Conservation (phyloP, 2,888 invertebrate genomes). For the Spodoptera littoralis region DNA sequence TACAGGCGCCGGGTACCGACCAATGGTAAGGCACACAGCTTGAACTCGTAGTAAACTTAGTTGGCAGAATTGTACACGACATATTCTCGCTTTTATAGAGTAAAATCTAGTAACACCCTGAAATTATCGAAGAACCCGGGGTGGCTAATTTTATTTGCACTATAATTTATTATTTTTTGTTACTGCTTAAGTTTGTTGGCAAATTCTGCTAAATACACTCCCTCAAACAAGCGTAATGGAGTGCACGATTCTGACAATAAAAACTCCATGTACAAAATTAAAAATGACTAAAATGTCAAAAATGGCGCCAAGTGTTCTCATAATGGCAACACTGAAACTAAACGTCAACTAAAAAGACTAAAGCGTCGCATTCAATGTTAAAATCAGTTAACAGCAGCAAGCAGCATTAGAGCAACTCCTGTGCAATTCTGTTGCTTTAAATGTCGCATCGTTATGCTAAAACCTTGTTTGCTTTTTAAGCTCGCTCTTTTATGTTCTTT, state of each 20-base stretch:
- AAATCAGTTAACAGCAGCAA: constrained; percentile 22
- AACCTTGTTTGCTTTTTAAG: constrained; percentile 54
- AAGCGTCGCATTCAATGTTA: not conserved
- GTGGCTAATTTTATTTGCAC: no score
- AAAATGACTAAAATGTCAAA: not conserved
- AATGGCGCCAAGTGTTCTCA: not conserved
- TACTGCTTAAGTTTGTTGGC: constrained; percentile 29
- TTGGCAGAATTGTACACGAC: constrained; percentile 47
- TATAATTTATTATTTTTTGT: constrained; percentile 5
- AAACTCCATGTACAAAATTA: constrained; percentile 21
- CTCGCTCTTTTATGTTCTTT: constrained; percentile 67
- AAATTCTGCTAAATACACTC: constrained; percentile 8
- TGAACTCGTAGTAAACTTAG: constrained; percentile 29
- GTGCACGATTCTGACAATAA: constrained; percentile 49
- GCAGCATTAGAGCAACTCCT: constrained; percentile 25
- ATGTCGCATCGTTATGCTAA: constrained; percentile 63
- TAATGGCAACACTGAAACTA: constrained; percentile 4
- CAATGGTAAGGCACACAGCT: constrained; percentile 91
- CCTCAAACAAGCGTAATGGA: constrained; percentile 27
- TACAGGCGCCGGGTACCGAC: constrained; percentile 95
- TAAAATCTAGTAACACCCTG: not conserved
- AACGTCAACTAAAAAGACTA: not conserved
- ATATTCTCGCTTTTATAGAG: constrained; percentile 26
- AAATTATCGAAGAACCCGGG: not conserved
- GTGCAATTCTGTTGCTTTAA: constrained; percentile 61